These are phyloP conservation scores for Octodon degus DNA, from an alignment of 2,113 vertebrate genomes.

Conservation along the genomic window DNA sequence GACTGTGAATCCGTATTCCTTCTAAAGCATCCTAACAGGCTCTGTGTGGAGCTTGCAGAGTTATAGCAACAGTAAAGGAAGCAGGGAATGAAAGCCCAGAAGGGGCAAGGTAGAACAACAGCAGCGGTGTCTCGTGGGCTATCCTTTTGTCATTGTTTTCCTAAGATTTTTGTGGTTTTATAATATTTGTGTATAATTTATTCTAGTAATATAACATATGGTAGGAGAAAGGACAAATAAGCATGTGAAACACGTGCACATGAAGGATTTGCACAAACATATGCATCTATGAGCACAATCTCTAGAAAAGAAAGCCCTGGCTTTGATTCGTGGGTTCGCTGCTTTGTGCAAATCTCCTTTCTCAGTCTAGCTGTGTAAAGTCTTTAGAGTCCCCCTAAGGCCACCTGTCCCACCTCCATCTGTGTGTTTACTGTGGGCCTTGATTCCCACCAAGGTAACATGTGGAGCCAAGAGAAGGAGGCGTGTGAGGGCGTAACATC, in stretches of 20 bases:
- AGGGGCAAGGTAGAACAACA: not conserved
- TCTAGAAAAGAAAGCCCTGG: not conserved
- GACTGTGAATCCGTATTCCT: not conserved
- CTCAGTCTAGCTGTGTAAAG: not conserved
- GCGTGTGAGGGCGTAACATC: accelerated
- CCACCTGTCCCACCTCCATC: not conserved
- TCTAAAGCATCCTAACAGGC: not conserved
- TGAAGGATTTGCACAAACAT: no score
- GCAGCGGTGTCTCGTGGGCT: not conserved
- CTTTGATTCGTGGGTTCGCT: not conserved
- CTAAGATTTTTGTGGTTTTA: not conserved
- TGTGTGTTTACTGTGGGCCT: not conserved
- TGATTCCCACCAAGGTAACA: not conserved
- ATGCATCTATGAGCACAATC: not conserved
- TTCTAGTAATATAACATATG: not conserved
- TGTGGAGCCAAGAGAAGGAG: not conserved
- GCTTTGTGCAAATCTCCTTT: not conserved
- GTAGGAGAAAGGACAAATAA: not conserved
- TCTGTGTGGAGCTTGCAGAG: not conserved
- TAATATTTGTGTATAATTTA: not conserved
- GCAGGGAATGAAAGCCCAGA: not conserved
- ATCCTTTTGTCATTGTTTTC: not conserved
- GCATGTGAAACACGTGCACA: not conserved
- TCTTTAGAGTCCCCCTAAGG: not conserved
- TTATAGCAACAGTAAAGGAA: not conserved